Base-by-base conservation (phyloP, 92 coral and sea anemone species). In the Epizoanthus rinbou region DNA sequence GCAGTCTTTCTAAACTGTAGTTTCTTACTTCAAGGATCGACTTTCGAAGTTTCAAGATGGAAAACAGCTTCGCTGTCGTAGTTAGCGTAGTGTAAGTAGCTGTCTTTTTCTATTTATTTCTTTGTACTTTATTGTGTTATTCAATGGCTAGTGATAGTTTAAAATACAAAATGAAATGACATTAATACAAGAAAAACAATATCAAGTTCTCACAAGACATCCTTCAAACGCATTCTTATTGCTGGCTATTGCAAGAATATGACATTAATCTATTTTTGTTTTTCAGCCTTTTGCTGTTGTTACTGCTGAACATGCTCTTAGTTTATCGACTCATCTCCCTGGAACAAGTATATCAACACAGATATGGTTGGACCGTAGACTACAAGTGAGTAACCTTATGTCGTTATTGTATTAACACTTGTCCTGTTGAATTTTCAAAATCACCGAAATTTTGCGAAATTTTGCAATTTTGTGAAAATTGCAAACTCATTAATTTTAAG, bases 281-380 rank as follows among this genome's bases (percentile, higher is more conserved):
- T 17, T 82, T 64, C 86, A 95, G 98, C 69, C 86, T 95, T 37
- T 75, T 86, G 22, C 86, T 80, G 9, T 87, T 95, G 81, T 45
- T 95, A 73, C 70, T 88, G 39, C 86, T 93, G 21, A 95, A 95
- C 88, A 39, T 91, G 81, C 89, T 93, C 69, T 89, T 95, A 16
- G 86, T 91, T 63, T 91, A 91, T 89, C 88, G 96, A 86, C 89
- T 95, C 23, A 73, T 93, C 70, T 87, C 95, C 62, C 88, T 95
- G 60, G 98, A 95, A 72, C 89, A 85, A 28, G 93, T 93, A 5
- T 86, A 97, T 37, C 83, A 86, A 74, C 62, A 76, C 18, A 86
- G 88, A 3, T 53, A 88, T 28, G 85, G 87, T 82, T 90, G 92
- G 92, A 83, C 81, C 57, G 69, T 85, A 43, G 80, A 83, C 28